Evolutionary conservation across 2,888 invertebrate species (phyloP), one percentile per base, ranked within the genome.

Genomic region (Orthosia incerta): DNA sequence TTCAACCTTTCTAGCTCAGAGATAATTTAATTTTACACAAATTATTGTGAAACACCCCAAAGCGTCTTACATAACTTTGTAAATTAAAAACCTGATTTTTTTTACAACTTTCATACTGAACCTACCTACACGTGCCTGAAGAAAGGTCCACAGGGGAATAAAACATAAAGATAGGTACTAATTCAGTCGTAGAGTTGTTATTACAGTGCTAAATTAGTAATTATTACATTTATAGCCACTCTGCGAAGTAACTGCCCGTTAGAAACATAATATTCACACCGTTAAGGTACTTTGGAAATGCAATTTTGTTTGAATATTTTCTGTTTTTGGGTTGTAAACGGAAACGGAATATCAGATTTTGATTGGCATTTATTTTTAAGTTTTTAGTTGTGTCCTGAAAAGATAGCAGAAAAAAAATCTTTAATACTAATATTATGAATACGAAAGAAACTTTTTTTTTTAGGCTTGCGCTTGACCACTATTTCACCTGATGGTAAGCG

Each of bases 181-280:
- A 62, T 61, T 71, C 16, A 62, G 23, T 57, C 16, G 11, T 5
- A 20, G 20, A 48, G 31, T 70, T 20, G 31, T 71, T 67, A 72
- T 60, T 56, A 61, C 63, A 5, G 55, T 4, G 46, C 18, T 61
- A 68, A 68, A 77, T 75, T 75, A 69, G 68, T 81, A 71, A 69
- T 75, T 26, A 75, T 79, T 79, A 79, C 45, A 55, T 55, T 72
- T 70, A 83, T 64, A 45, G 12, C 57, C 46, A 39, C 48, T 18
- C 48, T 57, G 57, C 45, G 31, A 26, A 50, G 56, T 61, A 62
- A 71, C 46, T 71, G 66, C n/a, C 56, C n/a, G 50, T 72, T 75
- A 50, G 46, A 16, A 71, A 79, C 50, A 59, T 23, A 39, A 79
- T 79, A 57, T 53, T 53, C 31, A 46, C 13, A n/a, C 13, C 20